Conservation (phyloP, 2,113 vertebrate species). For the Phalacrocorax carbo region DNA sequence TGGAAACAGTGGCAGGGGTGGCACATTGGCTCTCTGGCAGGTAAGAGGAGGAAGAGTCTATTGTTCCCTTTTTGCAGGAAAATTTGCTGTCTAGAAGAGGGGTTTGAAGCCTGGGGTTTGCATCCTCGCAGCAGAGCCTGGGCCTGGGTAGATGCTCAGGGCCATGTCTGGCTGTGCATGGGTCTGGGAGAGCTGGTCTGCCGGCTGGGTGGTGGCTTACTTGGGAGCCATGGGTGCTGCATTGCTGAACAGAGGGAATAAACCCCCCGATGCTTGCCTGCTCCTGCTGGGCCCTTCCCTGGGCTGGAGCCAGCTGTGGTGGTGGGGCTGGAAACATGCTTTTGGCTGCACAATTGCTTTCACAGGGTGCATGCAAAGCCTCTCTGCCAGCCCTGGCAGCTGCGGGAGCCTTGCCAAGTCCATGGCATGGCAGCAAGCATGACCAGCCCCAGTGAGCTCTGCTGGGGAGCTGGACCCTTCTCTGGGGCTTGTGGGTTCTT, state of each 20-base stretch:
- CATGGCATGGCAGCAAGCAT: accelerated
- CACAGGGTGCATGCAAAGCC: accelerated
- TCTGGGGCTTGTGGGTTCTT: accelerated
- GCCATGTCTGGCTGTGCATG: accelerated
- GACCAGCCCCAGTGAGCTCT: background rate
- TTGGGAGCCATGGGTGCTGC: background rate
- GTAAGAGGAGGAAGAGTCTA: background rate
- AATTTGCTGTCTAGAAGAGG: background rate
- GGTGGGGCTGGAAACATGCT: background rate
- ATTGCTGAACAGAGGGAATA: background rate
- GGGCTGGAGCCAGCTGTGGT: background rate
- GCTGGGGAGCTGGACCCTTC: background rate
- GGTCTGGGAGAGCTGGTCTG: background rate
- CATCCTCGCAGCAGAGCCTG: background rate
- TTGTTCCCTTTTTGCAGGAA: background rate
- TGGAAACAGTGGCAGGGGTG: background rate
- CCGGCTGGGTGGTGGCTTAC: background rate
- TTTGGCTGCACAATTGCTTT: background rate
- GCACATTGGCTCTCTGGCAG: background rate
- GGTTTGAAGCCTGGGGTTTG: background rate
- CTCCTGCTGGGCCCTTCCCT: background rate
- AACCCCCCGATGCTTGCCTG: background rate
- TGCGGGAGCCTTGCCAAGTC: background rate
- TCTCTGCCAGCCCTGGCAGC: background rate
- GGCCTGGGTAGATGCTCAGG: background rate